Evolutionary conservation across 2,113 vertebrate genomes (phyloP).

Genomic region (Dasyurus viverrinus): DNA sequence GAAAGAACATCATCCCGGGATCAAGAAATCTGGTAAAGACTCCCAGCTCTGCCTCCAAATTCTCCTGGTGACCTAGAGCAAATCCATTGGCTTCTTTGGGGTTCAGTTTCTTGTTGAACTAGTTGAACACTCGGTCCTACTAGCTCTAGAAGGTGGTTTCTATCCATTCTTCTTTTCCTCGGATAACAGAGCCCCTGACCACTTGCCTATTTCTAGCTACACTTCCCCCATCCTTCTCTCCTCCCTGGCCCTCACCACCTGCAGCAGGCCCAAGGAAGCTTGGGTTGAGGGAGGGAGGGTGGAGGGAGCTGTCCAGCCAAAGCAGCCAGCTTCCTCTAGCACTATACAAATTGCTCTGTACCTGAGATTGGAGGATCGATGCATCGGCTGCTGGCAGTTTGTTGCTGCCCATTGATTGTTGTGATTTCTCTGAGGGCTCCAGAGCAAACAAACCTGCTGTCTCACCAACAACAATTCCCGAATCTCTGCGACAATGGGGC

Average conservation of each 20-base stretch:
- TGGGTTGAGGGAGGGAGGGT: neutral
- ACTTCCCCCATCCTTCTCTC: slow-evolving; percentile 15
- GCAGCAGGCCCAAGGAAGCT: neutral
- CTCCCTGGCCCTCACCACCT: neutral
- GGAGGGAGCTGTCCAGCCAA: neutral
- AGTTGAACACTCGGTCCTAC: neutral
- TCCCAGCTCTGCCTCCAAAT: neutral
- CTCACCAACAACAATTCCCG: slow-evolving; percentile 70
- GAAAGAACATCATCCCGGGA: neutral
- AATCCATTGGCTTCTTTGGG: neutral
- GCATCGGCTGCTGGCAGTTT: slow-evolving; percentile 59
- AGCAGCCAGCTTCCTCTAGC: neutral
- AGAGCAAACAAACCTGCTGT: slow-evolving; percentile 77
- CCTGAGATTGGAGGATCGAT: slow-evolving; percentile 63
- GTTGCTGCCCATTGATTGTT: slow-evolving; percentile 78
- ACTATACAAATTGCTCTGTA: neutral
- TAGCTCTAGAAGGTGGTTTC: neutral
- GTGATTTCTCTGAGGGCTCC: slow-evolving; percentile 67
- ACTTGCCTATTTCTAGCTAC: slow-evolving; percentile 54
- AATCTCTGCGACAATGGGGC: slow-evolving; percentile 46
- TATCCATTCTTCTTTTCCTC: slow-evolving; percentile 39
- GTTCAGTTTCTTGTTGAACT: neutral
- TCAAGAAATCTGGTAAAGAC: slow-evolving; percentile 31
- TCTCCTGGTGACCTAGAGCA: neutral
- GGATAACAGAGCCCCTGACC: neutral